A percentile compares a stretch with the other conserved stretches of the same genome.
phyloP scores from a whole-genome alignment of 2,888 invertebrate genomes.

The Xestobium rufovillosum region DNA sequence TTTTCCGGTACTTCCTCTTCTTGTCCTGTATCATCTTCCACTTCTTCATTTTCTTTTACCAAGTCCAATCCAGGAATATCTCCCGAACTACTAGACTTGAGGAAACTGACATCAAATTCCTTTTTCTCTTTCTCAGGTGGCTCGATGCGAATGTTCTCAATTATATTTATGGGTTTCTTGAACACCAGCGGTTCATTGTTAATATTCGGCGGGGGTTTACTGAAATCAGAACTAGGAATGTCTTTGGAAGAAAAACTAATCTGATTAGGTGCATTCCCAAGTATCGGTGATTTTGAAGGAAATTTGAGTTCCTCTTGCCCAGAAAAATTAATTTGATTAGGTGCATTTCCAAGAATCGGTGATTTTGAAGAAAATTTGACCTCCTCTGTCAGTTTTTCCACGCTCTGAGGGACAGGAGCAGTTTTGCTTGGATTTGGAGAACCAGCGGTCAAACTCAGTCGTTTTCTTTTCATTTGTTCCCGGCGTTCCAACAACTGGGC shows the following conservation, averaged over 20 bases:
- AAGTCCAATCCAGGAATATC: slow-evolving; percentile 71
- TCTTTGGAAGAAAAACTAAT: not conserved
- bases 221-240: slow-evolving; percentile 12
- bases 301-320: no score
- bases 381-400: no score
- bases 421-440: slow-evolving; percentile 31
- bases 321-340: no score
- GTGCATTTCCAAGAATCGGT: no score
- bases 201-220: slow-evolving; percentile 32
- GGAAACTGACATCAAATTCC: slow-evolving; percentile 18
- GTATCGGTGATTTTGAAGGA: not conserved
- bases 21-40: slow-evolving; percentile 22
- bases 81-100: slow-evolving; percentile 34
- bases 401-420: slow-evolving; percentile 3
- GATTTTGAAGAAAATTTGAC: no score
- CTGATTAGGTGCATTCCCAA: slow-evolving; percentile 17
- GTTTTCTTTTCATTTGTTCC: slow-evolving; percentile 71
- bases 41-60: slow-evolving; percentile 43
- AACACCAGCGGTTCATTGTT: slow-evolving; percentile 35
- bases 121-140: slow-evolving; percentile 15
- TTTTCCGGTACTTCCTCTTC: slow-evolving; percentile 11
- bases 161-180: slow-evolving; percentile 20
- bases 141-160: no score
- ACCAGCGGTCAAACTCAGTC: slow-evolving; percentile 35
- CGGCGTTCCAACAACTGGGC: slow-evolving; percentile 69